Conservation (phyloP, 2,888 invertebrate species). For the Ceraclea dissimilis region DNA sequence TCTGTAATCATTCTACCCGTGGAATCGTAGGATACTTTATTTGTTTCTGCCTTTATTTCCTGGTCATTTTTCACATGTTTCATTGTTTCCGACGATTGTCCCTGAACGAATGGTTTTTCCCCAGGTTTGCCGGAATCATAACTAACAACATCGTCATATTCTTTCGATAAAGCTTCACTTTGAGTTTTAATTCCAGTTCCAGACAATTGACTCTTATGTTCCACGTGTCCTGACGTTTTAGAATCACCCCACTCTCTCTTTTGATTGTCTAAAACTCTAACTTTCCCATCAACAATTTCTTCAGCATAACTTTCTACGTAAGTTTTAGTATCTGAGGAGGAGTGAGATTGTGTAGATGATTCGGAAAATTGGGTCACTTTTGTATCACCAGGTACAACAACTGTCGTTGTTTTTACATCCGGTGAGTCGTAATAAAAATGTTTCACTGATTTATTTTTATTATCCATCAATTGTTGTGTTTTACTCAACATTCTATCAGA, state of each 20-base stretch:
- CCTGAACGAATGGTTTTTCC: conserved; percentile 25
- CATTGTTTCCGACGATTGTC: conserved; percentile 21
- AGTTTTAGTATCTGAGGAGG: conserved; percentile 43
- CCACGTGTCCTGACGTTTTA: conserved; percentile 29
- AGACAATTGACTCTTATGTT: conserved; percentile 32
- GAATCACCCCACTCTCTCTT: conserved; percentile 35
- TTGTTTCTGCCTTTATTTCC: conserved; percentile 31
- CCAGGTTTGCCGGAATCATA: conserved; percentile 36
- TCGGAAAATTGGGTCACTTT: conserved; percentile 14
- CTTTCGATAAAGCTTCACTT: conserved; percentile 35
- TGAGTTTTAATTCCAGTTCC: conserved; percentile 38
- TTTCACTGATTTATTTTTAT: neutral
- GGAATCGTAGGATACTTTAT: conserved; percentile 36
- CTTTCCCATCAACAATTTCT: conserved; percentile 23
- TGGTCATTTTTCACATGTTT: conserved; percentile 25
- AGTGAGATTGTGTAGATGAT: conserved; percentile 33
- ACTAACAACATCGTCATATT: conserved; percentile 32
- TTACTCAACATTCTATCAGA: neutral
- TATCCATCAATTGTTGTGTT: neutral
- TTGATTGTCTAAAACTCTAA: conserved; percentile 27
- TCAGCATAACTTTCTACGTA: conserved; percentile 35
- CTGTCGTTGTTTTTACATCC: conserved; percentile 17
- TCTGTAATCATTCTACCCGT: conserved; percentile 30
- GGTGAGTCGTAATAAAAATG: conserved; percentile 6
- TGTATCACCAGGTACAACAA: neutral